Conservation (phyloP, 2,888 invertebrate genomes). For the Temnothorax ravouxi region DNA sequence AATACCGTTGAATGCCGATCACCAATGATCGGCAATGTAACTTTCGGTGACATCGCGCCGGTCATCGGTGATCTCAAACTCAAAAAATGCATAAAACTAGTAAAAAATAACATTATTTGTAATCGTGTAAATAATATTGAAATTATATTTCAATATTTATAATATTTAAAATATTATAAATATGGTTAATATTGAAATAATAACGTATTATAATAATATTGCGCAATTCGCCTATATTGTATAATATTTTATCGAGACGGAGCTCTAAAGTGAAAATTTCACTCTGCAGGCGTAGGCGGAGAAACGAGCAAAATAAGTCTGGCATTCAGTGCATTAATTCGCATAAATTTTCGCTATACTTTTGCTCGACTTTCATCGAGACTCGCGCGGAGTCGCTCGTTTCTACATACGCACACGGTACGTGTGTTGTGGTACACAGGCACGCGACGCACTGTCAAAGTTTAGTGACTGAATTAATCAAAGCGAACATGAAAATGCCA, state of each 20-base stretch:
- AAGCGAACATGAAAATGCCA: slow-evolving; percentile 15
- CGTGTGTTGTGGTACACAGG: not conserved
- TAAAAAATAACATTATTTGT: slow-evolving; percentile 2
- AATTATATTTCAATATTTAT: no score
- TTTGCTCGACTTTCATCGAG: not conserved
- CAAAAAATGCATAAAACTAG: not conserved
- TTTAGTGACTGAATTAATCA: slow-evolving; percentile 38
- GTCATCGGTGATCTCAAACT: not conserved
- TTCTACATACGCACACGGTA: not conserved
- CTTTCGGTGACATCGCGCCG: not conserved
- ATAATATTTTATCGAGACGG: not conserved
- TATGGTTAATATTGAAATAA: not conserved
- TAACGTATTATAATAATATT: not conserved
- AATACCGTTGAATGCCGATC: not conserved
- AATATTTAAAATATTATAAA: no score
- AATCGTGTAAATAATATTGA: not conserved
- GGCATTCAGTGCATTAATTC: not conserved
- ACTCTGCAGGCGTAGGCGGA: not conserved
- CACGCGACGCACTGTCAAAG: slow-evolving; percentile 27
- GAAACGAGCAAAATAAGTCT: not conserved
- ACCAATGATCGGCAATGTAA: not conserved
- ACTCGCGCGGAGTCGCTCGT: not conserved
- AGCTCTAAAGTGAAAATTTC: not conserved
- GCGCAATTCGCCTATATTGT: not conserved
- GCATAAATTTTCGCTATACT: not conserved